These are phyloP conservation scores for Thalassophryne amazonica DNA, from an alignment of 2,797 vertebrate species.

Conservation along the genomic window DNA sequence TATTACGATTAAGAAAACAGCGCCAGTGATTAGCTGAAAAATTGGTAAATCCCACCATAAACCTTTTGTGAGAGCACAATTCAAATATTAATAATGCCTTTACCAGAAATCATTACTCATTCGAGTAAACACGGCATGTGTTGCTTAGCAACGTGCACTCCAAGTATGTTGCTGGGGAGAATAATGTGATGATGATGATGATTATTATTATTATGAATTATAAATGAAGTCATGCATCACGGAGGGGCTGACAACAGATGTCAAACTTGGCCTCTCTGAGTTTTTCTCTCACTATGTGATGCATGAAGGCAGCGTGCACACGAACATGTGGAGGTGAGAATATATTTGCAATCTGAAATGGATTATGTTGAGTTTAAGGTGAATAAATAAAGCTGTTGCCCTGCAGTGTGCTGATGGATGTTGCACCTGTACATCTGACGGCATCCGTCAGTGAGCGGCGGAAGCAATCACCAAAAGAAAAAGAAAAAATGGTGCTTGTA, in stretches of 20 bases:
- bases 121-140: background rate
- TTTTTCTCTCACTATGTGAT: background rate
- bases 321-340: too few relatives aligned
- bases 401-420: slow-evolving; percentile 22
- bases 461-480: slow-evolving; percentile 45
- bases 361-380: slow-evolving; percentile 16
- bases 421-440: slow-evolving; percentile 43
- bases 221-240: slow-evolving; percentile 5
- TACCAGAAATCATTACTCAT: background rate
- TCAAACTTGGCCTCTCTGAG: background rate
- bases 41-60: too few relatives aligned
- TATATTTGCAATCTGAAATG: slow-evolving; percentile 13
- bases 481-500: slow-evolving; percentile 47
- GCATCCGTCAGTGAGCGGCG: slow-evolving; percentile 36
- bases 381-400: slow-evolving; percentile 19
- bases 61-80: background rate
- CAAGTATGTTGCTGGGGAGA: slow-evolving; percentile 4
- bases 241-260: slow-evolving; percentile 4
- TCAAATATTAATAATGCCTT: background rate
- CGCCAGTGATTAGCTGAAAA: slow-evolving; percentile 1
- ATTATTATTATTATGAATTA: slow-evolving; percentile 8
- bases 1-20: slow-evolving; percentile 2
- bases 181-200: slow-evolving; percentile 9
- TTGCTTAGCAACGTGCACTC: slow-evolving; percentile 4
- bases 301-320: background rate